Conservation (phyloP, 1,140 invertebrate genomes). For the Macrobrachium rosenbergii region DNA sequence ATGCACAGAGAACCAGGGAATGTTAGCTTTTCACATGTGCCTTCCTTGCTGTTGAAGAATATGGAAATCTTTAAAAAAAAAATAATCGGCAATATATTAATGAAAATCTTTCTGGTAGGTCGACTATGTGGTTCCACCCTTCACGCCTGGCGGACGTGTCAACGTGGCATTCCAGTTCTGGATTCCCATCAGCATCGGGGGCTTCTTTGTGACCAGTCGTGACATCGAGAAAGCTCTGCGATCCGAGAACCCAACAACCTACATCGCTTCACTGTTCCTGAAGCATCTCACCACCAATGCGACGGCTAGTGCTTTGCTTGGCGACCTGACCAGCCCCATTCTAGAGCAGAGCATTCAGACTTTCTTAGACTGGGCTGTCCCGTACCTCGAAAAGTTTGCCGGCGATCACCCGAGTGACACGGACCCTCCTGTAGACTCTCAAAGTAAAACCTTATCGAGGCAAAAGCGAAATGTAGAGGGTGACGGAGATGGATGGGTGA, state of each 20-base stretch:
- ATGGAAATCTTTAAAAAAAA: too few relatives aligned
- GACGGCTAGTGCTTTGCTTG: slow-evolving; percentile 3
- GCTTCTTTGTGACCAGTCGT: slow-evolving; percentile 41
- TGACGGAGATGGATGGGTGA: slow-evolving; percentile 41
- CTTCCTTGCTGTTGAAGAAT: too few relatives aligned
- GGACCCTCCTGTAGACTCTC: neutral
- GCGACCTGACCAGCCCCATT: neutral
- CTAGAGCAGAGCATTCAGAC: slow-evolving; percentile 19
- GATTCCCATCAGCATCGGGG: slow-evolving; percentile 49
- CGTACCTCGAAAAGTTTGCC: neutral
- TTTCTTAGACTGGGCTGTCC: slow-evolving; percentile 37
- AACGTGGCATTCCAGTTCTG: slow-evolving; percentile 55
- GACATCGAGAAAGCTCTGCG: slow-evolving; percentile 36
- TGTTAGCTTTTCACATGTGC: too few relatives aligned
- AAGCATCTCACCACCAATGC: slow-evolving; percentile 36
- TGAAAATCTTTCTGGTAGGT: slow-evolving; percentile 1
- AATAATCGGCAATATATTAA: too few relatives aligned
- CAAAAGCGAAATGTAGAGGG: neutral
- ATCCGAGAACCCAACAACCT: slow-evolving; percentile 40
- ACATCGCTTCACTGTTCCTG: slow-evolving; percentile 44
- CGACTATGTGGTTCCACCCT: slow-evolving; percentile 50
- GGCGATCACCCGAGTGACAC: neutral
- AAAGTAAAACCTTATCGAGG: neutral
- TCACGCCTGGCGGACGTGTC: slow-evolving; percentile 47
- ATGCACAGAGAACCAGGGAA: too few relatives aligned